These are phyloP conservation scores for Spea bombifrons DNA, from an alignment of 2,113 vertebrate species.

Conservation along the genomic window DNA sequence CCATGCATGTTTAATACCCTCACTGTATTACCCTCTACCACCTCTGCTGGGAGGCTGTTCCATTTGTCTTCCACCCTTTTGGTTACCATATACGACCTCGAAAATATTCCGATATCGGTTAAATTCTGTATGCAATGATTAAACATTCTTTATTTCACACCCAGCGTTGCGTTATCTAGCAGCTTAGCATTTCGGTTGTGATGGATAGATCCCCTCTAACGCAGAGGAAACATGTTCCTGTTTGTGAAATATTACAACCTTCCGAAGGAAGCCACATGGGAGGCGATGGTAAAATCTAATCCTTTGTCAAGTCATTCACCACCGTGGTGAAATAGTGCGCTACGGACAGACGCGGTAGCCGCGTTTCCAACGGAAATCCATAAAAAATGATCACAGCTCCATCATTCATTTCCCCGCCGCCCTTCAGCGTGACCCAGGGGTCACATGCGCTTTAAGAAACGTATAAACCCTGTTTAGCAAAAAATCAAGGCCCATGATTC, in stretches of 20 bases:
- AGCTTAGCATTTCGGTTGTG: too few relatives aligned
- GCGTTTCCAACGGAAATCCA: neutral
- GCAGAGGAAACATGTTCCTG: neutral
- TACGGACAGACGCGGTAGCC: neutral
- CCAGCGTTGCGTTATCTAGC: too few relatives aligned
- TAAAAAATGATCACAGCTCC: neutral
- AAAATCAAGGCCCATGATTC: neutral
- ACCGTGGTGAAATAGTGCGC: neutral
- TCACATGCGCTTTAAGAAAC: neutral
- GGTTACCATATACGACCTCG: too few relatives aligned
- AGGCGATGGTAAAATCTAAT: neutral
- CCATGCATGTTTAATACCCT: too few relatives aligned
- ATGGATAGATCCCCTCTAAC: too few relatives aligned
- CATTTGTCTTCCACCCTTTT: too few relatives aligned
- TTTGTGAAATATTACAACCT: constrained; percentile 9
- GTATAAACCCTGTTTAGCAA: neutral
- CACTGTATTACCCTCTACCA: too few relatives aligned
- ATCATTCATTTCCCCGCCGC: neutral
- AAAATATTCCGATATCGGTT: too few relatives aligned
- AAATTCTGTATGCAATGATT: too few relatives aligned
- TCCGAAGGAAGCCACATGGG: neutral
- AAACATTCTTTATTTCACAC: too few relatives aligned
- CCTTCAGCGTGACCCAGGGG: constrained; percentile 4
- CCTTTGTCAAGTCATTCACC: neutral
- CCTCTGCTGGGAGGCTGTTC: too few relatives aligned